These are phyloP conservation scores for Emmelina monodactyla DNA, from an alignment of 2,888 invertebrate species.

Conservation along the genomic window DNA sequence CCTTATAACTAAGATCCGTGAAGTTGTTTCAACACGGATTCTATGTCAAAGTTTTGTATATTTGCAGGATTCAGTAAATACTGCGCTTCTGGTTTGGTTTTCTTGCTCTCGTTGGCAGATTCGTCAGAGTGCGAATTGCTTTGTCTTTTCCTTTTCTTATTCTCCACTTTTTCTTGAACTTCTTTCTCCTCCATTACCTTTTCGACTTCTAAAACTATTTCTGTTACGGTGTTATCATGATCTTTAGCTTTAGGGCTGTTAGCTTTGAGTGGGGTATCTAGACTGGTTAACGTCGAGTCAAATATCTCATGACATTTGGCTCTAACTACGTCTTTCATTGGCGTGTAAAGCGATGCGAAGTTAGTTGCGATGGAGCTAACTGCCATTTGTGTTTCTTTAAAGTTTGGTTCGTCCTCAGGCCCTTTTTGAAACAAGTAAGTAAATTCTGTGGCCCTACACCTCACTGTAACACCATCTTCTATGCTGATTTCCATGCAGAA, in stretches of 20 bases:
- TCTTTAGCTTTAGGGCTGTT: slow-evolving; percentile 24
- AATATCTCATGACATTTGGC: slow-evolving; percentile 46
- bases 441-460: slow-evolving; percentile 38
- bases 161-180: slow-evolving; percentile 19
- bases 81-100: slow-evolving; percentile 35
- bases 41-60: slow-evolving; percentile 56
- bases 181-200: slow-evolving; percentile 14
- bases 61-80: slow-evolving; percentile 40
- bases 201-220: slow-evolving; percentile 41
- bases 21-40: slow-evolving; percentile 49
- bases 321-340: slow-evolving; percentile 37
- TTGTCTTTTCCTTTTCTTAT: slow-evolving; percentile 41
- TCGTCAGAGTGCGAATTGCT: slow-evolving; percentile 31
- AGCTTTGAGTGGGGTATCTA: slow-evolving; percentile 49
- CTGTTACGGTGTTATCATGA: slow-evolving; percentile 27
- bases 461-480: slow-evolving; percentile 39
- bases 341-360: slow-evolving; percentile 42
- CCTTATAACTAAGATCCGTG: slow-evolving; percentile 40
- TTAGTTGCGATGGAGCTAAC: slow-evolving; percentile 40
- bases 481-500: slow-evolving; percentile 52
- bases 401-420: slow-evolving; percentile 21
- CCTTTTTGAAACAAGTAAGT: slow-evolving; percentile 26
- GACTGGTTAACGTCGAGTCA: slow-evolving; percentile 52
- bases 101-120: slow-evolving; percentile 29
- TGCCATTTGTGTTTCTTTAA: slow-evolving; percentile 41